phyloP scores from a whole-genome alignment of 2,797 vertebrate species.

The Phrynocephalus vlangalii region DNA sequence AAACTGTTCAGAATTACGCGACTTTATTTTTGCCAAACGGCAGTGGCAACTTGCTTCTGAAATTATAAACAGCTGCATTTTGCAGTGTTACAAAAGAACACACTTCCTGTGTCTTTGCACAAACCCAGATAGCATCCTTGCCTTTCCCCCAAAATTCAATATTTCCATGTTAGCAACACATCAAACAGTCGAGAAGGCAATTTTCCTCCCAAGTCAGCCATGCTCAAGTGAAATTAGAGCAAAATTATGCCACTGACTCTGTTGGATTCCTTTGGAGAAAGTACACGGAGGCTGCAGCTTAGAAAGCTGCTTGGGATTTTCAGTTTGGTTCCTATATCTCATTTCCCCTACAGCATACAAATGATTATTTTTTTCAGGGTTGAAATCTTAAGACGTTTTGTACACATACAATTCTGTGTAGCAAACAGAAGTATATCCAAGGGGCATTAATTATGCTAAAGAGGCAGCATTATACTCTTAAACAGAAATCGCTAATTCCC shows the following conservation, averaged over 20 bases:
- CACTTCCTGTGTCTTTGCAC: not conserved
- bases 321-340: not conserved
- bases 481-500: conserved; percentile 70
- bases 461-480: conserved; percentile 59
- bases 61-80: not conserved
- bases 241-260: not conserved
- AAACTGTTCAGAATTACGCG: not conserved
- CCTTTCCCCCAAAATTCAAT: not conserved
- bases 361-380: conserved; percentile 33
- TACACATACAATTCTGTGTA: conserved; percentile 39
- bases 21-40: not conserved
- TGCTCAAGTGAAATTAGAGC: not conserved
- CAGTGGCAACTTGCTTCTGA: not conserved
- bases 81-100: not conserved
- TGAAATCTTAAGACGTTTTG: conserved; percentile 33
- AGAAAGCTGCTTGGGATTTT: conserved; percentile 21
- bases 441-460: conserved; percentile 67
- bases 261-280: conserved; percentile 31
- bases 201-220: not conserved
- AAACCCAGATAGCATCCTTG: not conserved
- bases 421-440: conserved; percentile 58
- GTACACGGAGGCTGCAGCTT: not conserved
- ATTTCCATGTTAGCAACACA: conserved; percentile 2
- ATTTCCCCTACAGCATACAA: conserved; percentile 28
- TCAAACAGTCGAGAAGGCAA: not conserved